Evolutionary conservation across 1,140 invertebrate genomes (phyloP), one percentile per base, ranked within the genome.

Genomic region (Heliconius hewitsoni): DNA sequence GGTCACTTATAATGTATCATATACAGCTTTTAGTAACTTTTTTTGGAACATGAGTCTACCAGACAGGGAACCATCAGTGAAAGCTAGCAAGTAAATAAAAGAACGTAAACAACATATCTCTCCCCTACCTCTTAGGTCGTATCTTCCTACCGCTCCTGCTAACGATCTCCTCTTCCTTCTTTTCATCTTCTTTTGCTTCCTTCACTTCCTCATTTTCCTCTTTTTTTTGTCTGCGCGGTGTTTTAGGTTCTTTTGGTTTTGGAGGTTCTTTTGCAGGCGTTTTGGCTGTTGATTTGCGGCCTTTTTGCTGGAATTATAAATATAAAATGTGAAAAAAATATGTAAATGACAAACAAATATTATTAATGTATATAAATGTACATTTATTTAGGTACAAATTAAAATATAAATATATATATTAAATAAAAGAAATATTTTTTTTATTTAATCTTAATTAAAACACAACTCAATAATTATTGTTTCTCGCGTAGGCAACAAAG

Each of bases 131-230:
- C 88, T 97, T 97, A 0, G 96, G 96, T 87, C 97, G 97, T 78
- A 97, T 96, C 93, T 97, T 97, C 42, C 97, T 95, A 0, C 97
- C 97, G 88, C 97, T 97, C 37, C 97, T 95, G 88, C 96, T 97
- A 6, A 96, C 95, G 19, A 96, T 90, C 88, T 97, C 96, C 37
- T 91, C 90, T 4, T 91, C 90, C 74, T 91, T 91, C 79, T 88
- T 91, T 8, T 86, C 85, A 11, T 90, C 86, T 34, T 90, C 88
- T 18, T 89, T 86, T 0, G 19, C 50, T 19, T 52, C 50, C 50
- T 52, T 52, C 3, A 81, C 78, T 5, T 90, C 88, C 42, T 90
- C 89, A 37, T 70, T 60, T 0, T 88, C 90, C 0, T 93, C 90
- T 70, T 88, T 93, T 84, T 89, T 93, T 27, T 73, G 81, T 39